Evolutionary conservation across 1,140 invertebrate genomes (phyloP), one percentile per base, ranked within the genome.

Genomic region (Paramacrobiotus metropolitanus): DNA sequence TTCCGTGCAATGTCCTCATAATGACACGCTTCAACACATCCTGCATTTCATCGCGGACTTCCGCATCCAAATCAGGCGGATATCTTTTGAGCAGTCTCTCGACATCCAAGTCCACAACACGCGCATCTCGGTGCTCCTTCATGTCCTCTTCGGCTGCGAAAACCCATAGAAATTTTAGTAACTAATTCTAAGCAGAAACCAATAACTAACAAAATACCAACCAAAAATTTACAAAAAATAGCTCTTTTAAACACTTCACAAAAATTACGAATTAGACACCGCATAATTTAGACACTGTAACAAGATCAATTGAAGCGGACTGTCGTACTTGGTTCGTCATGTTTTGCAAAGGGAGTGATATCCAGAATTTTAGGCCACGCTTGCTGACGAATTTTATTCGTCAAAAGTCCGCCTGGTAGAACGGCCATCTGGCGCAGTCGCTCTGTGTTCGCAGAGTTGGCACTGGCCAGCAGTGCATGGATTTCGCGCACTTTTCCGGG

Each of bases 351-450:
- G n/a, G n/a, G n/a, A n/a, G n/a, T n/a, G n/a, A n/a, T n/a, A n/a
- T n/a, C 80, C 21, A 88, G 75, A 20, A 94, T 70, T 64, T 81
- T 72, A 2, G 87, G 87, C 89, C 89, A 94, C 44, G 86, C 79
- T 70, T 80, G 75, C 67, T 77, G 78, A 68, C 89, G 77, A 65
- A 89, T 76, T 68, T 83, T 79, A 81, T 93, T 87, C 59, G 68
- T 70, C 2, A 80, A 48, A 15, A 78, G 67, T 29, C 78, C 78
- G 31, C 73, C 75, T 9, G 67, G 66, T 60, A 69, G 71, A 59
- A 73, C 71, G 9, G 77, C 75, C 34, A 76, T 68, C 59, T 73
- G 66, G 21, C 70, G 64, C n/a, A 77, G 64, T 31, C 60, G 61
- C 24, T 65, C 64, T 2, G 71, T 24, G 24, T 55, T 24, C 15